Evolutionary conservation across 2,888 invertebrate genomes (phyloP).

Genomic region (Eutolmus rufibarbis): DNA sequence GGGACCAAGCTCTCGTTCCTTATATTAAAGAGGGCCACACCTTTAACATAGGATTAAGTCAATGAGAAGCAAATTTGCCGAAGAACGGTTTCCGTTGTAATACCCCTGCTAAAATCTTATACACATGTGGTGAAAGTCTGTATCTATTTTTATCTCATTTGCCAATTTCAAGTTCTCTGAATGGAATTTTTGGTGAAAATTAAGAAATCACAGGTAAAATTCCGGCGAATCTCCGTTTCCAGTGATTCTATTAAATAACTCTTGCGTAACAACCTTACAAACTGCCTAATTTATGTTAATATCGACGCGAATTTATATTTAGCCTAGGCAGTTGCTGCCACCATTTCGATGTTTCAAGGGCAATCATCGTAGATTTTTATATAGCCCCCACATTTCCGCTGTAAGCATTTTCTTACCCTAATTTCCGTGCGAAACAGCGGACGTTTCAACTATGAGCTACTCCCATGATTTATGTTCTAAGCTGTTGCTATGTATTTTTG

Average conservation of each 20-base stretch:
- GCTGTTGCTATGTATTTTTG: background rate
- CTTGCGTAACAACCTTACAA: background rate
- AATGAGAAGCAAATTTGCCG: background rate
- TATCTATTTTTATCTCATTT: background rate
- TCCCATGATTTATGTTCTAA: background rate
- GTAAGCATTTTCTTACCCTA: background rate
- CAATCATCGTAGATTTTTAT: background rate
- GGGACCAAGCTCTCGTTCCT: background rate
- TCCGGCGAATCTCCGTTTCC: background rate
- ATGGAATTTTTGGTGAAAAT: background rate
- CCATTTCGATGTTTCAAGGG: background rate
- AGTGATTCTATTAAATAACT: background rate
- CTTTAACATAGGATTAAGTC: background rate
- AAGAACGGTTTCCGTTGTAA: background rate
- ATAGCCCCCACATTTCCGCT: conserved; percentile 2
- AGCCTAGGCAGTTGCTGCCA: background rate
- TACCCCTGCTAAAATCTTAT: background rate
- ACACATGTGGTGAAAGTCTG: background rate
- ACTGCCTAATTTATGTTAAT: background rate
- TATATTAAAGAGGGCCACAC: background rate
- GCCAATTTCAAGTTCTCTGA: background rate
- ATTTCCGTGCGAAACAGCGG: background rate
- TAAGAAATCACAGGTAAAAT: background rate
- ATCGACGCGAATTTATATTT: conserved; percentile 1
- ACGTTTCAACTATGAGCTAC: background rate